These are phyloP conservation scores for Ommatoiulus sabulosus DNA, from an alignment of 2,888 invertebrate genomes.

Conservation along the genomic window DNA sequence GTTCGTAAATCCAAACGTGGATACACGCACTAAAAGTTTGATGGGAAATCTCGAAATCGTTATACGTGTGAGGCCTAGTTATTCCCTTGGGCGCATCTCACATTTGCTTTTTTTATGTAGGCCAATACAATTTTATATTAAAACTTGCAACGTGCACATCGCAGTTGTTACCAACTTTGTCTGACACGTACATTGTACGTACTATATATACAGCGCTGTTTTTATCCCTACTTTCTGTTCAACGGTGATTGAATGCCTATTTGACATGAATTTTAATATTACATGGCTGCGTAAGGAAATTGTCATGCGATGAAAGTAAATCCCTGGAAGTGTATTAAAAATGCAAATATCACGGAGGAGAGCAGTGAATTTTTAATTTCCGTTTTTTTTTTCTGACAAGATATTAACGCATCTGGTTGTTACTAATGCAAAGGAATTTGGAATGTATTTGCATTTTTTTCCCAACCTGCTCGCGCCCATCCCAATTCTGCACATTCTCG, in stretches of 20 bases:
- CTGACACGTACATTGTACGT: neutral
- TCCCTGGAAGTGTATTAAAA: neutral
- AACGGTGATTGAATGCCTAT: neutral
- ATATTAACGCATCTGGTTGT: constrained; percentile 13
- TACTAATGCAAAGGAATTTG: neutral
- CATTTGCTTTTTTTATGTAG: constrained; percentile 33
- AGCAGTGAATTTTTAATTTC: neutral
- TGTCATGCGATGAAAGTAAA: neutral
- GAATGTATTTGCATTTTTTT: neutral
- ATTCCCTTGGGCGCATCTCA: constrained; percentile 1
- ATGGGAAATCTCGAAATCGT: constrained; percentile 41
- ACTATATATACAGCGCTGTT: neutral
- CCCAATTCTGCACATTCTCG: neutral
- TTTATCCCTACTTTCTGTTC: neutral
- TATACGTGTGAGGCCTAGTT: constrained; percentile 32
- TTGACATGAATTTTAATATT: constrained; percentile 25
- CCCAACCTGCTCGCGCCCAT: neutral
- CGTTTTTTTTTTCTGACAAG: neutral
- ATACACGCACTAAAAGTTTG: constrained; percentile 45
- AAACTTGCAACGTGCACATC: constrained; percentile 13
- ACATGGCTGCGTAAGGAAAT: neutral
- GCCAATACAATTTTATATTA: constrained; percentile 41
- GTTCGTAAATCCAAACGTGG: constrained; percentile 39
- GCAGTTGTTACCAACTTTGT: constrained; percentile 39
- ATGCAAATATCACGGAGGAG: neutral